Percentiles rank a stretch among this genome's conserved stretches.
Evolutionary conservation across 2,113 vertebrate genomes (phyloP).

Genomic region (Chroicocephalus ridibundus): DNA sequence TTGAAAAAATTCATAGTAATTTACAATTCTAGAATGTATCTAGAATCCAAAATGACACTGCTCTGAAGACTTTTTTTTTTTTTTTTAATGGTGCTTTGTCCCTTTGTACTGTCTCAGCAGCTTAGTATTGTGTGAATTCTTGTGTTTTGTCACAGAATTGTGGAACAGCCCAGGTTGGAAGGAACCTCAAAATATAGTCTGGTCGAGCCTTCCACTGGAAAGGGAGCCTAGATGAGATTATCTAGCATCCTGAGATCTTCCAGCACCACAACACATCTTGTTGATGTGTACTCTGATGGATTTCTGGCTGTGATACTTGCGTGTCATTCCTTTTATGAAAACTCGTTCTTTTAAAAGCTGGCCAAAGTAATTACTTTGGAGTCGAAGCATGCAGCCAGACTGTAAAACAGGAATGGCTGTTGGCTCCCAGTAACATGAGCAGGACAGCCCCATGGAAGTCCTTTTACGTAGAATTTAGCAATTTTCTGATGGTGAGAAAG

Average conservation of each 20-base stretch:
- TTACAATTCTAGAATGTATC: neutral
- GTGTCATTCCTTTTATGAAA: neutral
- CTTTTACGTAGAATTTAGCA: neutral
- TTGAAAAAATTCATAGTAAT: neutral
- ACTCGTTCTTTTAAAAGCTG: neutral
- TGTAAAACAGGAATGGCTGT: neutral
- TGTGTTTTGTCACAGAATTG: neutral
- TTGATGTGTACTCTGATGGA: neutral
- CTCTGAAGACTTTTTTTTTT: neutral
- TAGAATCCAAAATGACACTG: neutral
- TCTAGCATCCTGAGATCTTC: neutral
- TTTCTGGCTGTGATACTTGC: neutral
- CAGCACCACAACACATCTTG: neutral
- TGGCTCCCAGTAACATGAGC: neutral
- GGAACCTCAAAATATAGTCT: neutral
- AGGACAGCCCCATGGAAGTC: neutral
- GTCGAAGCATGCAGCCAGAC: neutral
- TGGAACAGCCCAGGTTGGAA: neutral
- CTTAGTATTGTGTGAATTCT: neutral
- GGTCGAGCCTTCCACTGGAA: neutral
- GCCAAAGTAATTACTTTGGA: neutral
- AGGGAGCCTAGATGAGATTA: neutral
- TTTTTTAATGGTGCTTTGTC: neutral
- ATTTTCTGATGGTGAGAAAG: neutral
- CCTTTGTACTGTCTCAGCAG: neutral